A percentile compares a stretch with the other conserved stretches of the same genome.
phyloP scores from a whole-genome alignment of 1,140 invertebrate species.

The Drosophila tropicalis region DNA sequence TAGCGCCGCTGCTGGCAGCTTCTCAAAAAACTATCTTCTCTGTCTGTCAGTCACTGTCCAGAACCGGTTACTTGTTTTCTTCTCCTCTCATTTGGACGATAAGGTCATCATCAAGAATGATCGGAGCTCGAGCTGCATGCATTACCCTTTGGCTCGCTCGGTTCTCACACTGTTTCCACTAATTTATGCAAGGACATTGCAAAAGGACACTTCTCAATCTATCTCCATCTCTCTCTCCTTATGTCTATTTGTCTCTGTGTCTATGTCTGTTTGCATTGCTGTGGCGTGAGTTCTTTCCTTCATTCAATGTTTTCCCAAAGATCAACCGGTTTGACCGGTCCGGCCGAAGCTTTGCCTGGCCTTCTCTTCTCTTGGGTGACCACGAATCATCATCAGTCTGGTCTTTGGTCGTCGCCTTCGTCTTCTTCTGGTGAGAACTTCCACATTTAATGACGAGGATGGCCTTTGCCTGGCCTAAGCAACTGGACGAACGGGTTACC shows the following conservation, averaged over 20 bases:
- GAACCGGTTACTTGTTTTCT: slow-evolving; percentile 70
- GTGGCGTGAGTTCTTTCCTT: slow-evolving; percentile 56
- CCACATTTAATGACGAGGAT: slow-evolving; percentile 49
- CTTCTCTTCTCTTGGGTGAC: slow-evolving; percentile 63
- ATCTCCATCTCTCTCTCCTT: neutral
- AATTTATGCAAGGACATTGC: slow-evolving; percentile 83
- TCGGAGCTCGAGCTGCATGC: slow-evolving; percentile 33
- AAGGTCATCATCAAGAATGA: slow-evolving; percentile 58
- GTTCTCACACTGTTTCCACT: slow-evolving; percentile 68
- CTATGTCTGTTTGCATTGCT: slow-evolving; percentile 30
- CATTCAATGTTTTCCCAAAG: slow-evolving; percentile 26
- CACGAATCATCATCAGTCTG: slow-evolving; percentile 36
- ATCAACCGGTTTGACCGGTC: slow-evolving; percentile 83
- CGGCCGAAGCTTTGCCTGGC: slow-evolving; percentile 40
- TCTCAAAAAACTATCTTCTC: slow-evolving; percentile 34
- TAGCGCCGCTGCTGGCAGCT: slow-evolving; percentile 31
- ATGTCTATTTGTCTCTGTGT: slow-evolving; percentile 25
- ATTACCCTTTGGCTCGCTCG: slow-evolving; percentile 49
- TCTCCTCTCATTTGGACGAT: slow-evolving; percentile 40
- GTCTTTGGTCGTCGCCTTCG: too few relatives aligned
- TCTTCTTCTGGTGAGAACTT: slow-evolving; percentile 62
- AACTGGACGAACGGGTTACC: slow-evolving; percentile 66
- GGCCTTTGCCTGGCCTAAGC: slow-evolving; percentile 70
- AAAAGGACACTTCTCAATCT: slow-evolving; percentile 72
- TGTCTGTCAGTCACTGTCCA: slow-evolving; percentile 62